phyloP scores from a whole-genome alignment of 2,113 vertebrate genomes.

The Chionis minor region DNA sequence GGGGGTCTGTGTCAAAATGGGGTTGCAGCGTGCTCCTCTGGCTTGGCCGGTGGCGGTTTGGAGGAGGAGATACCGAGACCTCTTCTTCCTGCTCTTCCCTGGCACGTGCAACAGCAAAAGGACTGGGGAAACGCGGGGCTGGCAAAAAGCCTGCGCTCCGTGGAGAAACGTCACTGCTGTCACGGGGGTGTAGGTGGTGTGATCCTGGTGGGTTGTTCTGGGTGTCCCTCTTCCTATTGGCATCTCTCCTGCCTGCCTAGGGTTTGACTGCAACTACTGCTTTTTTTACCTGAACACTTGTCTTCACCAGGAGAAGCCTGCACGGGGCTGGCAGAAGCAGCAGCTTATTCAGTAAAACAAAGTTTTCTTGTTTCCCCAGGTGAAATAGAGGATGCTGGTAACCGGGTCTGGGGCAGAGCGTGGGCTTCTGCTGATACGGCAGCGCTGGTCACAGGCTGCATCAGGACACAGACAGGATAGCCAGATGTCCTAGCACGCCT shows the following conservation, averaged over 20 bases:
- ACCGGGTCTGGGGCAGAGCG: background rate
- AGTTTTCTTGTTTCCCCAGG: background rate
- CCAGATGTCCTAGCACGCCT: background rate
- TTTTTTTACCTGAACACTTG: background rate
- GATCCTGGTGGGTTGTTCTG: background rate
- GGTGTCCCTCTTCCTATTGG: background rate
- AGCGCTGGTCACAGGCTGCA: background rate
- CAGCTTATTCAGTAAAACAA: background rate
- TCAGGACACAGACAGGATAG: rapidly evolving
- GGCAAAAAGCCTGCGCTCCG: background rate
- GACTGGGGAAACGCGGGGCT: background rate
- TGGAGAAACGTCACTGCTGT: background rate
- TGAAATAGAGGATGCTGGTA: background rate
- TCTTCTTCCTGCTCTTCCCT: background rate
- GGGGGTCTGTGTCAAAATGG: background rate
- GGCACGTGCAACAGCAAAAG: background rate
- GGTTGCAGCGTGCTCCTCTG: background rate
- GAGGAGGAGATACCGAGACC: background rate
- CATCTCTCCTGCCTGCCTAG: background rate
- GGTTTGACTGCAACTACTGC: background rate
- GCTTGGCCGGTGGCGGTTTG: rapidly evolving
- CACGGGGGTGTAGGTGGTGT: background rate
- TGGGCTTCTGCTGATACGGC: background rate
- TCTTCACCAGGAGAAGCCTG: background rate
- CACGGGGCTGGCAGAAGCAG: background rate